Evolutionary conservation across 2,888 invertebrate genomes (phyloP), one percentile per base, ranked within the genome.

Genomic region (Cryptocephalus primarius): DNA sequence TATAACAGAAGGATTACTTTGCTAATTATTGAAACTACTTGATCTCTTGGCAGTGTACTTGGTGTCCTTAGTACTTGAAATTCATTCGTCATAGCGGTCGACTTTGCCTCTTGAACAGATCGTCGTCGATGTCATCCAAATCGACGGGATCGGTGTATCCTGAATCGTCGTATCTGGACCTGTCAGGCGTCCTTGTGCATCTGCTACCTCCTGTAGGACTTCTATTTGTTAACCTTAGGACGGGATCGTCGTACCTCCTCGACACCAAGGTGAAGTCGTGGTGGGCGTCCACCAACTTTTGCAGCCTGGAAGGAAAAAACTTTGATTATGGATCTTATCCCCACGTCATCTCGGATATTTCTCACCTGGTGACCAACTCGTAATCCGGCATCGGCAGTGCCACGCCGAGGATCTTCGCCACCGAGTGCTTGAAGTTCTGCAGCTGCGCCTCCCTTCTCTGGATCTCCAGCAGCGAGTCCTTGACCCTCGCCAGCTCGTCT

Each of bases 211-310:
- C 80, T 65, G 66, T 82, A 70, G 59, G 82, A 77, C 58, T 82
- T 71, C 75, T 67, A 1, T 74, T 71, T 1, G 73, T 72, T 55
- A 71, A 64, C 48, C 70, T 64, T 46, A 75, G 64, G 40, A 75
- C 69, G 1, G 76, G 76, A 58, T 76, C 77, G 55, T 83, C 82
- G 60, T 80, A 83, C 57, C 88, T 78, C 8, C 88, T 76, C 4
- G 89, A 89, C 4, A 90, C 81, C 58, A 87, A 69, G 0, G 89
- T 88, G 65, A 89, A 90, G 71, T 90, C 90, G 60, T 88, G 85
- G 67, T 90, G 88, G 0, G 89, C 89, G 55, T 88, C 85, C 43
- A 88, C 85, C 55, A 90, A 72, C 66, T 88, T 88, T 68, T 89
- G 88, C 31, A 90, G 73, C 1, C 88, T 72, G 14, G 75, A 72